Evolutionary conservation across 2,113 vertebrate genomes (phyloP).

Genomic region (Alexandromys fortis): DNA sequence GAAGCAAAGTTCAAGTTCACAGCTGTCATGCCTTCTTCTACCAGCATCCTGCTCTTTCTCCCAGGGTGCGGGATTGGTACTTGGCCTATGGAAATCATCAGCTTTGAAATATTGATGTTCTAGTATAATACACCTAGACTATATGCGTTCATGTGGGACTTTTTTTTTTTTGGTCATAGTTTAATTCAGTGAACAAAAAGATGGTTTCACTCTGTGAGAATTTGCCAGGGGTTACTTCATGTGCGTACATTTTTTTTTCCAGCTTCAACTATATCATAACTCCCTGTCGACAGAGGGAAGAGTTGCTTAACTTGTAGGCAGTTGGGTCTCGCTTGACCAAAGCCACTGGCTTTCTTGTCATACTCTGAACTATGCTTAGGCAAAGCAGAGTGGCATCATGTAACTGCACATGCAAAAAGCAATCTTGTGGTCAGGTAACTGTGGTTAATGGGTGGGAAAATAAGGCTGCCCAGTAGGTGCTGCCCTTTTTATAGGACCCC

Average conservation of each 20-base stretch:
- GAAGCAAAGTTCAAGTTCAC: not conserved
- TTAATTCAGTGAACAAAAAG: not conserved
- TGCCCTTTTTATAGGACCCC: conserved; percentile 47
- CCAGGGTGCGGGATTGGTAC: not conserved
- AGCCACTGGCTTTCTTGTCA: not conserved
- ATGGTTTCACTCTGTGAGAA: not conserved
- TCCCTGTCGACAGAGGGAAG: not conserved
- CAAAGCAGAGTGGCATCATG: not conserved
- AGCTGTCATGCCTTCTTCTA: not conserved
- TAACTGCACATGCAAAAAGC: conserved; percentile 26
- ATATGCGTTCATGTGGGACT: not conserved
- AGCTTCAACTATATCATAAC: not conserved
- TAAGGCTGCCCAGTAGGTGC: not conserved
- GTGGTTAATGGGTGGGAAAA: conserved; percentile 68
- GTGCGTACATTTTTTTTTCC: not conserved
- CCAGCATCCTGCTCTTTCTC: not conserved
- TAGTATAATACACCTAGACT: not conserved
- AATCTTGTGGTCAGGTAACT: conserved; percentile 25
- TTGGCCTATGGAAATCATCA: not conserved
- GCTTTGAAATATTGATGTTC: not conserved
- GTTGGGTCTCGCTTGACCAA: not conserved
- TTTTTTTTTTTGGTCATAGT: not conserved
- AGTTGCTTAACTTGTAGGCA: not conserved
- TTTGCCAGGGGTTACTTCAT: conserved; percentile 24
- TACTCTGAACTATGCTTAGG: not conserved